Conservation (phyloP, 1,140 invertebrate genomes). For the Caligus rogercresseyi region DNA sequence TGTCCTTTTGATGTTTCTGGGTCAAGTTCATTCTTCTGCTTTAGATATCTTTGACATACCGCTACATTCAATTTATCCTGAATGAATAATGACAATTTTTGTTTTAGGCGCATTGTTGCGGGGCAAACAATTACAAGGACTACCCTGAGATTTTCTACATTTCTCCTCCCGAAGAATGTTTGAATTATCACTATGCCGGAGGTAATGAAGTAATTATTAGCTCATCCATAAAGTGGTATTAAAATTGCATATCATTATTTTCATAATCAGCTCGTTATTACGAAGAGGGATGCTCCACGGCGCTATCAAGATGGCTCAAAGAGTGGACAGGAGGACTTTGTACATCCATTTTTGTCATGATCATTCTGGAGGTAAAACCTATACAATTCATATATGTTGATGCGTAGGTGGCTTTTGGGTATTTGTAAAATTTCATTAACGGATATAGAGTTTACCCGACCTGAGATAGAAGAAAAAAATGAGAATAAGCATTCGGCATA, state of each 20-base stretch:
- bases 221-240: not conserved
- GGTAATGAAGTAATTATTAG: not conserved
- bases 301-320: not conserved
- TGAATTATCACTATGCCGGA: not conserved
- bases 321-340: not conserved
- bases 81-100: too few relatives aligned
- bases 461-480: too few relatives aligned
- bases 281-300: not conserved
- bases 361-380: not conserved
- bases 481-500: too few relatives aligned
- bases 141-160: not conserved
- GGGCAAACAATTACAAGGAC: not conserved
- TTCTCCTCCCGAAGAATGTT: not conserved
- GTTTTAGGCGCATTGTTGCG: not conserved
- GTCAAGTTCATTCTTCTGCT: too few relatives aligned
- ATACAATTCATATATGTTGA: too few relatives aligned
- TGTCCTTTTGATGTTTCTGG: too few relatives aligned
- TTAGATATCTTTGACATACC: too few relatives aligned
- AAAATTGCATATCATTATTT: not conserved
- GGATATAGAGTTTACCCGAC: too few relatives aligned
- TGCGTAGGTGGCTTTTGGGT: too few relatives aligned
- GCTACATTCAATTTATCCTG: too few relatives aligned
- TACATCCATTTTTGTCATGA: not conserved
- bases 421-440: too few relatives aligned
- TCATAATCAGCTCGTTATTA: not conserved